Conservation (phyloP, 2,113 vertebrate species). For the Atherinomorus stipes region DNA sequence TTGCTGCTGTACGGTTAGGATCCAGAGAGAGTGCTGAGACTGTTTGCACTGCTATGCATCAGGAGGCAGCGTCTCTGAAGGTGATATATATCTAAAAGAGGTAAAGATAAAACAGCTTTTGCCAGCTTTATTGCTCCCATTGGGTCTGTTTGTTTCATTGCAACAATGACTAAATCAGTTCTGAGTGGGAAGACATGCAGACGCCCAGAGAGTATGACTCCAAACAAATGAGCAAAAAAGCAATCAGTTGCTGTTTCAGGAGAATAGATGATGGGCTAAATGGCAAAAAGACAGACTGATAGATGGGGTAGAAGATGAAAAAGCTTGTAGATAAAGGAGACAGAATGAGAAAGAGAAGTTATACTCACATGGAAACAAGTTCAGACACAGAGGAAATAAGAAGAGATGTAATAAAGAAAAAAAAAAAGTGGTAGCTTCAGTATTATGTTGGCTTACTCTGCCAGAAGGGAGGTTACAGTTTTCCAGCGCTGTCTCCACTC, state of each 20-base stretch:
- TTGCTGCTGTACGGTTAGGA: conserved; percentile 4
- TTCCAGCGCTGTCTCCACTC: conserved; percentile 94
- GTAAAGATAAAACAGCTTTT: conserved; percentile 52
- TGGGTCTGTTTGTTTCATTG: conserved; percentile 54
- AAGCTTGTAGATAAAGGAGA: conserved; percentile 22
- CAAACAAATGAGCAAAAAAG: conserved; percentile 45
- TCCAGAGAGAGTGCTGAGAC: conserved; percentile 9
- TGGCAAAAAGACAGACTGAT: conserved; percentile 8
- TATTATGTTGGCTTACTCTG: conserved; percentile 86
- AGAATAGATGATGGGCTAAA: conserved; percentile 20
- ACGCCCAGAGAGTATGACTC: conserved; percentile 49
- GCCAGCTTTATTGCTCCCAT: conserved; percentile 47
- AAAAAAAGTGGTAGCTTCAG: neutral
- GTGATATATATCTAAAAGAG: conserved; percentile 26
- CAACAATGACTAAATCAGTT: conserved; percentile 38
- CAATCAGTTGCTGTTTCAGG: conserved; percentile 47
- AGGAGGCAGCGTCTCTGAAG: conserved; percentile 28
- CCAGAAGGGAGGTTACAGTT: conserved; percentile 94
- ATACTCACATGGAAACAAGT: neutral
- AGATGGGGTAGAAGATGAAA: conserved; percentile 46
- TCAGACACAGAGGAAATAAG: conserved; percentile 17
- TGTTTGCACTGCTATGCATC: conserved; percentile 42
- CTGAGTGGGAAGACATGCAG: conserved; percentile 43
- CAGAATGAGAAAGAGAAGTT: neutral
- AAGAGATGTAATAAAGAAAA: conserved; percentile 1